A percentile compares a stretch with the other conserved stretches of the same genome.
Evolutionary conservation across 2,113 vertebrate species (phyloP).

Genomic region (Xenus cinereus): DNA sequence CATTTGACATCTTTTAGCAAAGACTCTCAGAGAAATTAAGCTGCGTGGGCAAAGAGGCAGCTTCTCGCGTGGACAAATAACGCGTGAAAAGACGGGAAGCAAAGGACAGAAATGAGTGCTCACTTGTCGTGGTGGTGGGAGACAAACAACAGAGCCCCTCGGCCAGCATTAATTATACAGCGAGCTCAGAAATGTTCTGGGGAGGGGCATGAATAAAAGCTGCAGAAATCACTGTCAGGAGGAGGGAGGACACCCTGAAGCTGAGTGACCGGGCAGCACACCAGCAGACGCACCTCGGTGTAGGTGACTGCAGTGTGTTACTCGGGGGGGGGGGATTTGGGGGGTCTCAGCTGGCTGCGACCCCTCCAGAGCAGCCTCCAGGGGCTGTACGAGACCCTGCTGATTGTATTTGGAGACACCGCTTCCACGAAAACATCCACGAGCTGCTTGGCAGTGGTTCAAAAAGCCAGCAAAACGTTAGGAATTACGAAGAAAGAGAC

Average conservation of each 20-base stretch:
- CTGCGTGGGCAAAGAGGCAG: background rate
- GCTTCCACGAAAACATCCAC: background rate
- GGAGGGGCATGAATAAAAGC: background rate
- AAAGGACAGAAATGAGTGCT: background rate
- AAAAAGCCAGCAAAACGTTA: background rate
- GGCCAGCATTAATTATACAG: background rate
- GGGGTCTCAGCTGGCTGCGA: background rate
- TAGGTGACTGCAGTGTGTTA: background rate
- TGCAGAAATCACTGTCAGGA: background rate
- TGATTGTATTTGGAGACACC: too few relatives aligned
- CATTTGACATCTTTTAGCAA: background rate
- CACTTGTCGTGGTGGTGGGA: background rate
- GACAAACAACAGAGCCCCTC: background rate
- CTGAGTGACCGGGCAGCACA: background rate
- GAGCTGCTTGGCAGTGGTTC: background rate
- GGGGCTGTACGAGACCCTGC: background rate
- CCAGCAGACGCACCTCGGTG: background rate
- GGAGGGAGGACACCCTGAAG: background rate
- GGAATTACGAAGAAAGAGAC: background rate
- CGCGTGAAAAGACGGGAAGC: background rate
- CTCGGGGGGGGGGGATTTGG: background rate
- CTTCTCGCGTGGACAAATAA: background rate
- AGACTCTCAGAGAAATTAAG: background rate
- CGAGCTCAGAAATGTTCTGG: background rate
- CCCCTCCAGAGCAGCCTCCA: fast-evolving